Base-by-base conservation (phyloP, 2,888 invertebrate species). In the Mantis religiosa region DNA sequence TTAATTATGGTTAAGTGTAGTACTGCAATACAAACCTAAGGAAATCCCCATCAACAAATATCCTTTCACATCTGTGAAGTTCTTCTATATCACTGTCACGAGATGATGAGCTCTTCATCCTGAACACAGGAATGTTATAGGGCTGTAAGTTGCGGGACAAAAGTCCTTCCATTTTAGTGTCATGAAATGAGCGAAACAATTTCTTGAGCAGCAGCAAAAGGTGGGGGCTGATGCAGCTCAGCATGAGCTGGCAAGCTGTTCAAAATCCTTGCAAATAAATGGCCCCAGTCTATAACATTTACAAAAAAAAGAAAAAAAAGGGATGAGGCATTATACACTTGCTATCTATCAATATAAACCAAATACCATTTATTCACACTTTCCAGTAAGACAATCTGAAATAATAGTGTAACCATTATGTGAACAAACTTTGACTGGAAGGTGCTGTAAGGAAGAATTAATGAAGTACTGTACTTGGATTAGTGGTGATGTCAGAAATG, bases 21-120 rank as follows among this genome's bases (percentile, higher is more conserved):
- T 34, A 8, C 3, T 85, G 34, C n/a, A 41, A 30, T 28, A 20
- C 84, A 15, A 88, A 89, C 90, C 90, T 90, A 30, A 90, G 15
- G 30, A 86, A 83, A 83, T 90, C 90, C 28, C 90, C 90, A 83
- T 90, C 89, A 41, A 89, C 54, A 34, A 83, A 28, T 34, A 90
- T 82, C 83, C 90, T 87, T 87, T 90, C 89, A 87, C 30, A 89
- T 71, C 54, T 71, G 54, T 71, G 54, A 20, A 71, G 6, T 20
- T 87, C 83, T 28, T 86, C 81, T 54, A 54, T 81, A 3, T 89
- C 89, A 34, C 83, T 41, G 28, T 88, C 88, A 25, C 83, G 84
- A n/a, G 88, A 88, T 25, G 28, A 71, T 28, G 88, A 88, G 34
- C 34, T 28, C 82, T 84, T 87, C 84, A 83, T 85, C 87, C 87